Evolutionary conservation across 2,113 vertebrate species (phyloP).

Genomic region (Periophthalmus modestus): DNA sequence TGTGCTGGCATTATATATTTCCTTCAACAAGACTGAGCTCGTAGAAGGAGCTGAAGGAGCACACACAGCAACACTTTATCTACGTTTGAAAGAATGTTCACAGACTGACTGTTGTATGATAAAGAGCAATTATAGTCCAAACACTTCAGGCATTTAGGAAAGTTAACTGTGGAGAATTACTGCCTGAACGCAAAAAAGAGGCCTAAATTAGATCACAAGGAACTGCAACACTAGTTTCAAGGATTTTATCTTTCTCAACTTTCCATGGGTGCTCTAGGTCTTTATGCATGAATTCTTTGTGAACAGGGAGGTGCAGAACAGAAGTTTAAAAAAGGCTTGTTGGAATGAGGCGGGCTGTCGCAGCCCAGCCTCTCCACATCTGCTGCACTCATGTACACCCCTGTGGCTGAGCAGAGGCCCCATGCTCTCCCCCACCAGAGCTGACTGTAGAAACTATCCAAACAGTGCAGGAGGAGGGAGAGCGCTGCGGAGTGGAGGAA

Average conservation of each 20-base stretch:
- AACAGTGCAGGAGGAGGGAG: slow-evolving; percentile 55
- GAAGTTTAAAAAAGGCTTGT: slow-evolving; percentile 58
- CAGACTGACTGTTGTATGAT: slow-evolving; percentile 12
- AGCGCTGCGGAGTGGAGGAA: slow-evolving; percentile 47
- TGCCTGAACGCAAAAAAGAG: background rate
- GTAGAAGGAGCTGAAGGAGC: slow-evolving; percentile 42
- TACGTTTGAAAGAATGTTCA: slow-evolving; percentile 27
- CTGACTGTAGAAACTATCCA: slow-evolving; percentile 72
- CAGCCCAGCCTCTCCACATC: slow-evolving; percentile 74
- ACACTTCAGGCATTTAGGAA: background rate
- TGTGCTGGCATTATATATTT: slow-evolving; percentile 40
- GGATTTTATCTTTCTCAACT: slow-evolving; percentile 8
- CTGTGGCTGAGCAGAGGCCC: slow-evolving; percentile 66
- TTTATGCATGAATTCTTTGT: slow-evolving; percentile 42
- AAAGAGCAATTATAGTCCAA: slow-evolving; percentile 19
- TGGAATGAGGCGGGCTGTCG: slow-evolving; percentile 69
- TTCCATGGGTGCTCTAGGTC: slow-evolving; percentile 21
- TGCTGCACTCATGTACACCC: slow-evolving; percentile 79
- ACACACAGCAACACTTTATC: slow-evolving; percentile 42
- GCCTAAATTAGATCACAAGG: background rate
- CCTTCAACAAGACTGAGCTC: slow-evolving; percentile 47
- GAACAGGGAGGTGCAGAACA: slow-evolving; percentile 61
- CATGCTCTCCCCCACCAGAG: slow-evolving; percentile 50
- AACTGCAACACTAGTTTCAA: background rate
- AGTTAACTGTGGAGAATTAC: background rate